Evolutionary conservation across 2,888 invertebrate genomes (phyloP), one percentile per base, ranked within the genome.

Genomic region (Neria commutata): DNA sequence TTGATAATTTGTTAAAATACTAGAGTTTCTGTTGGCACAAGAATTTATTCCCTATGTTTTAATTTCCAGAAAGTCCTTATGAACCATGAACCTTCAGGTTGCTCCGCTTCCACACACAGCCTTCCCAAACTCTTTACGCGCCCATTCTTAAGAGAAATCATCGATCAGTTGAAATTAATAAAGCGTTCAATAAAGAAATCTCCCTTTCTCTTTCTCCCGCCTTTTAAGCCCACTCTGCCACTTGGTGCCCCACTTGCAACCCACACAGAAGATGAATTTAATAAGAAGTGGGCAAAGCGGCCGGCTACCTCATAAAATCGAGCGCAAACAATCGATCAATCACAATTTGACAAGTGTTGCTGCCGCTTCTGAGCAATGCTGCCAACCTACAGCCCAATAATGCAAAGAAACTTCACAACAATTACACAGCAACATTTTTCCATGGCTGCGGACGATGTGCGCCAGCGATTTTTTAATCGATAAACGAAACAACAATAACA

Each of bases 301-400:
- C 17, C n/a, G 8, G 37, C 8, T 65, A 67, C 66, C 14, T 72
- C 74, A 74, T 62, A 69, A 74, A 73, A 69, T 72, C 63, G 74
- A 71, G 74, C 71, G 74, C 73, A 74, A 74, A 72, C 72, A 74
- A 72, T 72, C 72, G 73, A 72, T 72, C 72, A 72, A 74, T 74
- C 74, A 74, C 52, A 51, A 64, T 72, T 73, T 73, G 73, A 71
- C 69, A 71, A 67, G 3, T 23, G 37, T 33, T 54, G 42, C 40
- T 24, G 14, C 50, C 59, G 67, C n/a, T n/a, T n/a, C 61, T 62
- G 58, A 68, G 62, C 69, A 69, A 62, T 68, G 72, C 73, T 72
- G 73, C 73, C 74, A 72, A 73, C 74, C 71, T 65, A 66, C 65
- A 66, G 67, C 64, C 54, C 64, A 68, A 68, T 11, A 29, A 29